Conservation (phyloP, 2,113 vertebrate genomes). For the Pelvicachromis taeniatus region DNA sequence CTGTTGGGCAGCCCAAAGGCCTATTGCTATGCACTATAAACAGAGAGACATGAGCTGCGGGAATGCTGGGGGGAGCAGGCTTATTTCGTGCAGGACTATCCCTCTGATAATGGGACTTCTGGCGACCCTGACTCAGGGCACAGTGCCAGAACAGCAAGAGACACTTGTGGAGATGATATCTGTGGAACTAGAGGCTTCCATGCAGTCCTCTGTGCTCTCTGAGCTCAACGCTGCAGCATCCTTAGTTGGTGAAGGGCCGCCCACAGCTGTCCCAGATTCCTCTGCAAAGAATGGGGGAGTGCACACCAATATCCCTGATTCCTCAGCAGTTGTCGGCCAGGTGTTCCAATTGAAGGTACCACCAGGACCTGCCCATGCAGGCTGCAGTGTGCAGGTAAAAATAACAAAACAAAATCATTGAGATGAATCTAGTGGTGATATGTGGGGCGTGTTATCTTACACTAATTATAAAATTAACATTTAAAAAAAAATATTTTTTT, state of each 20-base stretch:
- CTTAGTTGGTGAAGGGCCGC: slow-evolving; percentile 52
- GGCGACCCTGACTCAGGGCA: slow-evolving; percentile 65
- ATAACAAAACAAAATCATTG: neutral
- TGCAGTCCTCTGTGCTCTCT: slow-evolving; percentile 83
- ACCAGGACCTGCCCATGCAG: slow-evolving; percentile 71
- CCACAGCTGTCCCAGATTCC: slow-evolving; percentile 78
- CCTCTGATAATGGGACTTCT: slow-evolving; percentile 73
- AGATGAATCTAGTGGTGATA: neutral
- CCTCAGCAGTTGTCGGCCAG: slow-evolving; percentile 83
- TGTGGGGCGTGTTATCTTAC: neutral
- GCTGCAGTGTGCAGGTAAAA: slow-evolving; percentile 66
- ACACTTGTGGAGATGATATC: slow-evolving; percentile 77
- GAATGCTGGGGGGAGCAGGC: slow-evolving; percentile 47
- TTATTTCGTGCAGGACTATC: slow-evolving; percentile 76
- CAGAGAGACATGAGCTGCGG: slow-evolving; percentile 39
- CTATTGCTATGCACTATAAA: slow-evolving; percentile 75
- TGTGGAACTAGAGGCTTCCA: slow-evolving; percentile 88
- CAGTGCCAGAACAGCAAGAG: slow-evolving; percentile 73
- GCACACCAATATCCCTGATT: slow-evolving; percentile 83
- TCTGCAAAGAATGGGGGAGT: slow-evolving; percentile 64
- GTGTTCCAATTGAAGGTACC: slow-evolving; percentile 85
- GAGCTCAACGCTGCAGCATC: slow-evolving; percentile 75
- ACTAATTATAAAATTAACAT: neutral
- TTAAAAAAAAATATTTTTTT: neutral
- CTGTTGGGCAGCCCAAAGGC: slow-evolving; percentile 49